Evolutionary conservation across 1,140 invertebrate species (phyloP), one percentile per base, ranked within the genome.

Genomic region (Dendroctonus valens): DNA sequence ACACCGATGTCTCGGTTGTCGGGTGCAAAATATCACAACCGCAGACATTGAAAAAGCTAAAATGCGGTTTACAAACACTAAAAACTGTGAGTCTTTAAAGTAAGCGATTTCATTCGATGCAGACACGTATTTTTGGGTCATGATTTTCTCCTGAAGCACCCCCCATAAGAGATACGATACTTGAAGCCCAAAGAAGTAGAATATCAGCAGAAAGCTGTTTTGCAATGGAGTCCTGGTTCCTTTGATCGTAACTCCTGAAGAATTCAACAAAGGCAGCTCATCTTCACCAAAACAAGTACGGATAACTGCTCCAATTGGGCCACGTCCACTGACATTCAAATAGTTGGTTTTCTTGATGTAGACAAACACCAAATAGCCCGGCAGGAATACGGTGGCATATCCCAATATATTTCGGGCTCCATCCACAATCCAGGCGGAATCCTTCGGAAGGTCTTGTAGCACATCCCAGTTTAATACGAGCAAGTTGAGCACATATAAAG

Each of bases 151-250:
- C 80, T 98, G 96, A 52, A 98, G 80, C 49, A 97, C 83, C 3
- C 96, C 96, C 96, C 96, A 99, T 40, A 91, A 91, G 14, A 98
- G 82, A 77, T 96, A 98, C 51, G 92, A 92, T 2, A 86, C 81
- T 85, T 97, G 95, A 2, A 98, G 83, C 1, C 95, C 95, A 44
- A 86, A 76, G 76, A 97, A 93, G 80, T 95, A 97, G 77, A 93
- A 88, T 3, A 85, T 14, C 1, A 95, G 77, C 39, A 87, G 77
- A 46, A 87, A 68, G 6, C 81, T 79, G 73, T 87, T 84, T 76
- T 86, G 81, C 6, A 81, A 75, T 71, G 79, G 77, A 41, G 82
- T 83, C 26, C 81, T 77, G 65, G 75, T 74, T 5, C 9, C 67
- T 67, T 41, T 59, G 60, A 57, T 72, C 11, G 61, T 75, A 49